Base-by-base conservation (phyloP, 2,888 invertebrate genomes). In the Anticlea derivata region DNA sequence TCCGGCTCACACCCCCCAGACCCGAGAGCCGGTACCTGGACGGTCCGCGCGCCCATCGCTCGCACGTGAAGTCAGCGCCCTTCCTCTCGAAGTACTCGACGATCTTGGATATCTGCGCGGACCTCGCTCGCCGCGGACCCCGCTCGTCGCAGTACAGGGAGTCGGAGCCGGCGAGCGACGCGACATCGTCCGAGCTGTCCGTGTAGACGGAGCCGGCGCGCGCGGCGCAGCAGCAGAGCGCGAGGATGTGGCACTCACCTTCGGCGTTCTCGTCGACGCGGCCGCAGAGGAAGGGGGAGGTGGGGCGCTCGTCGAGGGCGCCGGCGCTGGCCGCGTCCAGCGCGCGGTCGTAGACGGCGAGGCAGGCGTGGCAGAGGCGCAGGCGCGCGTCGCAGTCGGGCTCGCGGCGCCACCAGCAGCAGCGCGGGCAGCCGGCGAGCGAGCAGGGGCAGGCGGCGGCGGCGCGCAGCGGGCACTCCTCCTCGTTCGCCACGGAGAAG, bases 41-140 rank as follows among this genome's bases (percentile, higher is more conserved):
- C 0, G 50, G 46, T 0, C 51, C 51, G 0, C 51, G 11, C 0
- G 46, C 13, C 46, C 46, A 46, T 1, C 51, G 17, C 60, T 77
- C 79, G 70, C 92, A 91, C 61, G 91, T 82, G 68, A 92, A 87
- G 58, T 88, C 91, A 17, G 92, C 93, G 39, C 94, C 94, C 75
- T 96, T 95, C 37, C 95, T 91, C 83, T 97, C 97, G 82, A 97
- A 97, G 80, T 97, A 97, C 70, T 97, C 96, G 20, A 97, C 97
- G 64, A 97, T 97, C 73, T 94, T 94, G 38, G 96, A 94, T 63
- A 96, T 96, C 76, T 95, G 93, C 60, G 94, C 92, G 60, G 93
- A 92, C 64, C 94, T 80, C 65, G 92, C 86, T 65, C 91, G 91
- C 17, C 93, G 90, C 31, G 92, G 92, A 24, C 83, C 68, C 11